A percentile compares a stretch with the other conserved stretches of the same genome.
phyloP scores from a whole-genome alignment of 2,888 invertebrate species.

The Melinaea menophilus region DNA sequence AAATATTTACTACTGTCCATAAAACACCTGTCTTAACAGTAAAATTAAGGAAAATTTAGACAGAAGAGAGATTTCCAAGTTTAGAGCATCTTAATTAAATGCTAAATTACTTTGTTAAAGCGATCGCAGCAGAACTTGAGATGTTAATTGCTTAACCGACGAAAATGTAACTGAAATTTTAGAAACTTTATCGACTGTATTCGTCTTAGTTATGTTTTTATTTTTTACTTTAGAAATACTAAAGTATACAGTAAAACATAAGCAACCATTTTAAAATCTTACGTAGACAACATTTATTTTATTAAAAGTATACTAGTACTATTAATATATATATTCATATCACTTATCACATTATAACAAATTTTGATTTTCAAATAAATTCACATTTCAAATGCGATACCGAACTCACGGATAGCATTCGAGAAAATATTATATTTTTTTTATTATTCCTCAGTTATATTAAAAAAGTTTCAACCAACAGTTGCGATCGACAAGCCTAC shows the following conservation, averaged over 20 bases:
- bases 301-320: neutral
- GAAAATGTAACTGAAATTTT: constrained; percentile 7
- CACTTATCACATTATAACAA: neutral
- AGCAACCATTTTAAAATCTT: too few relatives aligned
- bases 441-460: constrained; percentile 36
- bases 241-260: too few relatives aligned
- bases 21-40: constrained; percentile 3
- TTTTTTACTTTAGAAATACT: too few relatives aligned
- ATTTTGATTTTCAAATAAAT: neutral
- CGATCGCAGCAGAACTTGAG: constrained; percentile 7
- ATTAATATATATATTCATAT: neutral
- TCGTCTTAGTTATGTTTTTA: neutral
- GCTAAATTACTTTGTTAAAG: constrained; percentile 22
- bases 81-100: constrained; percentile 17
- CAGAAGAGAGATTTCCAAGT: constrained; percentile 7
- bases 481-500: constrained; percentile 23
- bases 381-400: constrained; percentile 1
- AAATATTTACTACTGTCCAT: neutral
- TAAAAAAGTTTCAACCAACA: constrained; percentile 37
- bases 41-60: constrained; percentile 5
- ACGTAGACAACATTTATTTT: too few relatives aligned
- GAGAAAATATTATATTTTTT: constrained; percentile 33
- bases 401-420: constrained; percentile 9
- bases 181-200: neutral
- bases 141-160: constrained; percentile 8